Evolutionary conservation across 37 sponge, comb jelly and placozoan species (phyloP).

Genomic region (Chondrilla cf. caribensis): DNA sequence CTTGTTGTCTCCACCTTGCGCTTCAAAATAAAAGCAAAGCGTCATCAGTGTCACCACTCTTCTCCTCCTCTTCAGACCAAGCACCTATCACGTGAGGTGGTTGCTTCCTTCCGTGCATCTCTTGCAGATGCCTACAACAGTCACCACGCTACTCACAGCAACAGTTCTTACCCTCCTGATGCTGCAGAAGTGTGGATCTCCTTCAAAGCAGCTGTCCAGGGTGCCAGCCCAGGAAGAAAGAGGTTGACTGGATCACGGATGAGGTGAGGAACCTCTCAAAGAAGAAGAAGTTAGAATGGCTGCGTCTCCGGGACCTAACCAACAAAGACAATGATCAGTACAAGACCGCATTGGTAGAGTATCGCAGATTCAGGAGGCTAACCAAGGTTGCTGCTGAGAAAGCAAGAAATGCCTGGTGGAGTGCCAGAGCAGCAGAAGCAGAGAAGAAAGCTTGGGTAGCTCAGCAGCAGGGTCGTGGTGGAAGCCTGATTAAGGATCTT

Average conservation of each 20-base stretch:
- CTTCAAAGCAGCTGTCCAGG: conserved; percentile 1
- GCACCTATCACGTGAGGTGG: neutral
- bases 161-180: neutral
- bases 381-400: conserved; percentile 19
- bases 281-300: conserved; percentile 6
- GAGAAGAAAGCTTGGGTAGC: neutral
- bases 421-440: conserved; percentile 20
- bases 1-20: conserved; percentile 6
- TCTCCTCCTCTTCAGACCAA: conserved; percentile 21
- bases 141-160: neutral
- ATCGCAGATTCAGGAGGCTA: conserved; percentile 3
- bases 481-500: conserved; percentile 5
- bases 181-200: neutral
- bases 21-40: conserved; percentile 18
- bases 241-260: conserved; percentile 1
- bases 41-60: conserved; percentile 10
- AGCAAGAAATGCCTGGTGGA: conserved; percentile 20
- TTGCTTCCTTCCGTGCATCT: neutral
- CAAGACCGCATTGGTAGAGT: neutral
- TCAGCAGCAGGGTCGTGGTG: neutral
- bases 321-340: neutral
- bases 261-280: conserved; percentile 1
- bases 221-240: conserved; percentile 10
- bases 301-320: neutral
- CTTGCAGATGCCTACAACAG: neutral